Evolutionary conservation across 2,797 vertebrate species (phyloP), one percentile per base, ranked within the genome.

Genomic region (Octomys mimax): DNA sequence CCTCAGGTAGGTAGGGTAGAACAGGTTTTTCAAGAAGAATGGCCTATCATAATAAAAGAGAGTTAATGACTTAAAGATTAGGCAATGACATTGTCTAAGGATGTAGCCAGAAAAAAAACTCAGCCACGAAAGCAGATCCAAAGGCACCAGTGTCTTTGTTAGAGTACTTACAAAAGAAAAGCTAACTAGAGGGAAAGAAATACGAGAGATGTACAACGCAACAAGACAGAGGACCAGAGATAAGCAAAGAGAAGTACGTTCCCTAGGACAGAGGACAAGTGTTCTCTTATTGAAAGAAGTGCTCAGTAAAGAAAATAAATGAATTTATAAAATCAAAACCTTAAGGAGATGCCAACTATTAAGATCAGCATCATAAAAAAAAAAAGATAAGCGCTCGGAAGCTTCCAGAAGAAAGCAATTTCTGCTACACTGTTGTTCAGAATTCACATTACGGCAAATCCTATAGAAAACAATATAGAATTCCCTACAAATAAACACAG

Each of bases 1-100:
- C 71, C 39, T 46, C 39, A n/a, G 5, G 5, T 28, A 31, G 36
- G 18, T 26, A 92, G 33, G 12, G n/a, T 18, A 87, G 10, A 54
- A 42, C 3, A 36, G 33, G 80, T 42, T 80, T 46, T 68, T 84
- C 86, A 46, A 84, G 31, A 84, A 16, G 16, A 88, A 70, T 0
- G 68, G 59, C 16, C 39, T 66, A 54, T 13, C 64, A 36, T 42
- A 88, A 75, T n/a, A 52, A 90, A 33, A 79, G 0, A 85, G 79
- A 93, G 73, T 68, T 84, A 68, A 88, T 54, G 24, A 81, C 39
- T 91, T 18, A n/a, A 75, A 85, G 85, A 75, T 46, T 81, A 42
- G 24, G 31, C n/a, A 36, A 54, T 5, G 19, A 19, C 31, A 31
- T 95, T 93, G 57, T 87, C 42, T 54, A 84, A 83, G 71, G 82